phyloP scores from a whole-genome alignment of 2,797 vertebrate genomes.

The Darevskia mixta region DNA sequence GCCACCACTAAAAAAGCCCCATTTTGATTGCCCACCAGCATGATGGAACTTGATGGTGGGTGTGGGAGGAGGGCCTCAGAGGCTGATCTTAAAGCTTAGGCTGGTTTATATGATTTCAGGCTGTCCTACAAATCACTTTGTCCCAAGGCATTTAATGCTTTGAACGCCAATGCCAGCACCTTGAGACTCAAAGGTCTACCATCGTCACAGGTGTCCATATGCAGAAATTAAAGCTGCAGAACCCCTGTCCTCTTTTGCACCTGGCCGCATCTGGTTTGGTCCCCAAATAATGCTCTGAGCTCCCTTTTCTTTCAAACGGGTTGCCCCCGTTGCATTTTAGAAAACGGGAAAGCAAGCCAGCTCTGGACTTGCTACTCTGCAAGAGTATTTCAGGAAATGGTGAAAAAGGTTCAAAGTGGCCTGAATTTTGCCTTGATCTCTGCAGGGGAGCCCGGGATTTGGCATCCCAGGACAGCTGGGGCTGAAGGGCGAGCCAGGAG shows the following conservation, averaged over 20 bases:
- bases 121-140: neutral
- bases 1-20: neutral
- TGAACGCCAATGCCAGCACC: neutral
- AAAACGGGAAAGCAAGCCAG: rapidly evolving
- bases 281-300: neutral
- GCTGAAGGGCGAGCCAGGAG: constrained; percentile 88
- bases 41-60: no score
- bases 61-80: no score
- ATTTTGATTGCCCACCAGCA: no score
- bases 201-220: no score
- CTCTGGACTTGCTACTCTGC: neutral
- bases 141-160: neutral
- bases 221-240: no score
- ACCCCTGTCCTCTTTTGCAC: no score
- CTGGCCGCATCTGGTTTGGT: neutral
- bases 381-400: no score
- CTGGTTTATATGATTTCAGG: neutral
- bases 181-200: neutral
- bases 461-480: constrained; percentile 90
- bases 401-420: neutral
- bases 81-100: no score
- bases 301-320: neutral
- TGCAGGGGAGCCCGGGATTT: constrained; percentile 89
- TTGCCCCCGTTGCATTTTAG: neutral
- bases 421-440: neutral